Base-by-base conservation (phyloP, 2,888 invertebrate species). In the Dicyrtomina minuta region DNA sequence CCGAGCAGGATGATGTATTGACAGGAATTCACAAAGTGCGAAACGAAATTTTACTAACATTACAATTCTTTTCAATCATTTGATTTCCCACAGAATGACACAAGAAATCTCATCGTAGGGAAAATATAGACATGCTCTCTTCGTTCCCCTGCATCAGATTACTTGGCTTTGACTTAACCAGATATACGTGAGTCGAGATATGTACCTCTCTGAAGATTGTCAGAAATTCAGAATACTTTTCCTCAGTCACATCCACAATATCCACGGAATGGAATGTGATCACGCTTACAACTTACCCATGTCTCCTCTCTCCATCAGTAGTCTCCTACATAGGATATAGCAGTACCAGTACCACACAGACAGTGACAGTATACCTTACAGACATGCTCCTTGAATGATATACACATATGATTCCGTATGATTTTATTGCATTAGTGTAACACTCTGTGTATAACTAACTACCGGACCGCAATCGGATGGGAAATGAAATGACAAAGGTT, bases 51-150 rank as follows among this genome's bases (percentile, higher is more conserved):
- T 60, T 60, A 26, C 53, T 24, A 61, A 68, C 53, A 61, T 69
- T 69, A 69, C 70, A 65, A 70, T 65, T 60, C 59, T 59, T 65
- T 44, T 58, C 65, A 59, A 60, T 65, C 60, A 65, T 70, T 65
- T 53, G 41, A 70, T 70, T 70, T 70, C 70, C 70, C 70, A 70
- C 70, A 66, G 70, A 53, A 65, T 70, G 65, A 70, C 70, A 60
- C 41, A 70, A 51, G 65, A 66, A 66, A 65, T 69, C 69, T 69
- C 69, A 65, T 53, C 55, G 51, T 64, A 27, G 69, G 49, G 64
- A 62, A 58, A 46, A 46, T 20, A n/a, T 1, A 6, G 55, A 55
- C n/a, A 55, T 27, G 5, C 24, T 55, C 24, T 55, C 24, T 55
- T 10, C 22, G 22, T 55, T 55, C 55, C 26, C 26, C 26, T 12